Evolutionary conservation across 2,888 invertebrate species (phyloP).

Genomic region (Smittia aterrima): DNA sequence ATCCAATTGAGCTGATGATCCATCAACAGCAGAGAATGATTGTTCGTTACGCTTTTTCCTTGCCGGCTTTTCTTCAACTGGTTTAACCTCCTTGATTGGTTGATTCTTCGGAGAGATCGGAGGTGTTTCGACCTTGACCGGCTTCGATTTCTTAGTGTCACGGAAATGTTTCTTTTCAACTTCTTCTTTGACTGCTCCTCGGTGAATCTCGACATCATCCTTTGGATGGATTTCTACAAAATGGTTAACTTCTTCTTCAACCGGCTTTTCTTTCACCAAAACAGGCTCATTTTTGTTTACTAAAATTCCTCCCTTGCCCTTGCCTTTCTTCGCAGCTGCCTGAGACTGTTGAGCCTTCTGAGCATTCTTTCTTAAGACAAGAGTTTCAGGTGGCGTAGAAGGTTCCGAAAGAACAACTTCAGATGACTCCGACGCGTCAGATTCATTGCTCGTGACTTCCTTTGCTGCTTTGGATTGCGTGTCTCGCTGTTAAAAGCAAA

Average conservation of each 20-base stretch:
- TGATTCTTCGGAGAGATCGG: conserved; percentile 49
- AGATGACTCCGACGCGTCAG: conserved; percentile 14
- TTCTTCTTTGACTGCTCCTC: neutral
- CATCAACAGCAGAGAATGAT: conserved; percentile 35
- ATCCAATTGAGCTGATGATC: conserved; percentile 51
- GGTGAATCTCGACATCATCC: conserved; percentile 61
- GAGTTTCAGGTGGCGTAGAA: conserved; percentile 13
- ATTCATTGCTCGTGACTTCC: conserved; percentile 22
- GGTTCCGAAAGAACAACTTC: neutral
- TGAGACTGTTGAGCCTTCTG: neutral
- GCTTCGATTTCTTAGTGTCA: conserved; percentile 49
- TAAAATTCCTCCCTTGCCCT: conserved; percentile 49
- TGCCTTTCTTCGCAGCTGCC: conserved; percentile 39
- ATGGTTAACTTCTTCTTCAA: conserved; percentile 57
- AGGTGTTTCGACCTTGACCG: conserved; percentile 45
- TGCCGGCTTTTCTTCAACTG: conserved; percentile 48
- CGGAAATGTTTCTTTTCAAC: conserved; percentile 19
- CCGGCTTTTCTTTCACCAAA: conserved; percentile 45
- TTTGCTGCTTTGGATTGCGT: neutral
- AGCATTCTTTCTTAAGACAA: neutral
- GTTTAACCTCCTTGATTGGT: conserved; percentile 47
- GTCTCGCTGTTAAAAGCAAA: conserved; percentile 22
- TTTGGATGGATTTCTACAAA: conserved; percentile 78
- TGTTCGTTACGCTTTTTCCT: conserved; percentile 41
- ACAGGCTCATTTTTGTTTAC: conserved; percentile 50